Evolutionary conservation across 2,797 vertebrate genomes (phyloP).

Genomic region (Tokudaia tokunoshimensis): DNA sequence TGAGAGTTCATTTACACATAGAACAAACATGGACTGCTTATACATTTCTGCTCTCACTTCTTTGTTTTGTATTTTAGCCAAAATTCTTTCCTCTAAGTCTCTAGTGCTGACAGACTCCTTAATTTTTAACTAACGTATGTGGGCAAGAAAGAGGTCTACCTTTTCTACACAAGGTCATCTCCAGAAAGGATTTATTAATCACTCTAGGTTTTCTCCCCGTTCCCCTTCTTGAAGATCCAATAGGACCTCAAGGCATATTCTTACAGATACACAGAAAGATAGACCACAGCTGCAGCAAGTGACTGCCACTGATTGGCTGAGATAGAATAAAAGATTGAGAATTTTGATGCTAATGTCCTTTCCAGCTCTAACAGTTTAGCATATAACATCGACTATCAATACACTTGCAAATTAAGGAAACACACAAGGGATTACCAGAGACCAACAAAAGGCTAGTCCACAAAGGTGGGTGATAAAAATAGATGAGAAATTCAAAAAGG

Average conservation of each 20-base stretch:
- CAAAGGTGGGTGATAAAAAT: background rate
- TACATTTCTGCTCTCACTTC: background rate
- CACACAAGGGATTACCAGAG: background rate
- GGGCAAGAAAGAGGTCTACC: background rate
- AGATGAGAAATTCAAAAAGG: background rate
- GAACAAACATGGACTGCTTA: background rate
- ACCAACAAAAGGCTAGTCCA: background rate
- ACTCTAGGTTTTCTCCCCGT: background rate
- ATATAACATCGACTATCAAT: background rate
- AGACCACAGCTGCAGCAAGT: background rate
- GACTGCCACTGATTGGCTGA: background rate
- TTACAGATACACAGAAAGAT: background rate
- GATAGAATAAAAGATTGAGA: background rate
- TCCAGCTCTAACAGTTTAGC: background rate
- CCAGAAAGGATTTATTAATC: background rate
- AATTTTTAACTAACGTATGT: constrained; percentile 30
- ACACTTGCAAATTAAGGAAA: constrained; percentile 34
- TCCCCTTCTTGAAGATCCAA: background rate
- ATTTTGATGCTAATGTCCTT: background rate
- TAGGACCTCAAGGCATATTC: background rate
- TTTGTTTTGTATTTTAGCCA: background rate
- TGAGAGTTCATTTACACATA: background rate
- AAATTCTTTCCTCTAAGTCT: constrained; percentile 20
- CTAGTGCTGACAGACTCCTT: constrained; percentile 2
- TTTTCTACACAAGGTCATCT: background rate